phyloP scores from a whole-genome alignment of 2,113 vertebrate genomes.

The Tychaedon coryphoeus region DNA sequence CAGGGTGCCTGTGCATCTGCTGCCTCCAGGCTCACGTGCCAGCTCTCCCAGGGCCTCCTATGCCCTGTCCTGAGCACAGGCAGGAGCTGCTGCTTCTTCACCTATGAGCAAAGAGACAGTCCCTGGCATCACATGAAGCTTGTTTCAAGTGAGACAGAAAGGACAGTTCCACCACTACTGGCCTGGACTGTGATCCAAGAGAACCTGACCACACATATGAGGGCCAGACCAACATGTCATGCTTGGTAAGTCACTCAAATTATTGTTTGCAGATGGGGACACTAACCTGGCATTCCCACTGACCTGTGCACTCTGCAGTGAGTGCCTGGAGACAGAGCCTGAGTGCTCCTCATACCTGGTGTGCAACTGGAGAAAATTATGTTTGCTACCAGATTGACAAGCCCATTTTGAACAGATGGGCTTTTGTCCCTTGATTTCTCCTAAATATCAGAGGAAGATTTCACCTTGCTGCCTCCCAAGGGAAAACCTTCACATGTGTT shows the following conservation, averaged over 20 bases:
- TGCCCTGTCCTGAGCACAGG: not conserved
- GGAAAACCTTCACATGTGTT: not conserved
- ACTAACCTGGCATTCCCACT: not conserved
- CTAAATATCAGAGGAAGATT: not conserved
- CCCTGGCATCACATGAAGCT: not conserved
- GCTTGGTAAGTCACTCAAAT: not conserved
- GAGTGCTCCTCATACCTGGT: not conserved
- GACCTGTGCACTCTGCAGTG: not conserved
- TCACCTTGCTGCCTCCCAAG: not conserved
- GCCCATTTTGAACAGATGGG: not conserved
- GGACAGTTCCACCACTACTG: not conserved
- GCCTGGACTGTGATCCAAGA: not conserved
- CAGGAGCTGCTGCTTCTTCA: not conserved
- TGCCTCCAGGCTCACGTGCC: rapidly evolving
- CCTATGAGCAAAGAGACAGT: not conserved
- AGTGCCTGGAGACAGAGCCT: not conserved
- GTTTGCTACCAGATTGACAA: not conserved
- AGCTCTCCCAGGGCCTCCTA: not conserved
- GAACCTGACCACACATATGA: not conserved
- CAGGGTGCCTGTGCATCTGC: not conserved
- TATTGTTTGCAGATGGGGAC: not conserved
- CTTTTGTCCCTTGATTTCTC: not conserved
- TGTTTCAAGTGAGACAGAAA: not conserved
- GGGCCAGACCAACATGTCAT: not conserved
- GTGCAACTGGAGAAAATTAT: not conserved